Conservation (phyloP, 2,797 vertebrate genomes). For the Bradypodion ventrale region DNA sequence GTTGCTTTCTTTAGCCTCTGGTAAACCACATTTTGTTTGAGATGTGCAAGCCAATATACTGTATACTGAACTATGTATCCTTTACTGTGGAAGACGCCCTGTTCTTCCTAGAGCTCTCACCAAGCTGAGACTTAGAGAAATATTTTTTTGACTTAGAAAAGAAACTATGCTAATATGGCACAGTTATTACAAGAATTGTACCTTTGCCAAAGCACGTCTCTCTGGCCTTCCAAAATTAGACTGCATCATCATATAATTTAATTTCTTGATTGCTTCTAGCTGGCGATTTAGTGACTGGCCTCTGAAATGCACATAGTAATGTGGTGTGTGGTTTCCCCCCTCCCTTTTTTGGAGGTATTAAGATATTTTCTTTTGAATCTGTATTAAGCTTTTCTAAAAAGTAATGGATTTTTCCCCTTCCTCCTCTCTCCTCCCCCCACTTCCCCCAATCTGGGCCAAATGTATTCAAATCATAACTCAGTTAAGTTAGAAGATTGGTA, state of each 20-base stretch:
- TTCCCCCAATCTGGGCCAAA: conserved; percentile 76
- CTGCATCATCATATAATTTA: conserved; percentile 55
- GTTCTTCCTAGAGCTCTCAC: not conserved
- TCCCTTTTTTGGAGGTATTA: conserved; percentile 61
- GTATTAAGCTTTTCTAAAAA: conserved; percentile 76
- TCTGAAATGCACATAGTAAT: conserved; percentile 60
- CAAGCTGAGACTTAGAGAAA: not conserved
- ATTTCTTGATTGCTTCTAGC: conserved; percentile 68
- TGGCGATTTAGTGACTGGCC: conserved; percentile 50
- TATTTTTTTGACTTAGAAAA: not conserved
- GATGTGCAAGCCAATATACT: not conserved
- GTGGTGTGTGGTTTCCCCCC: conserved; percentile 21
- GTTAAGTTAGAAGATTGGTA: conserved; percentile 80
- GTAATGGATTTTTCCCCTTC: conserved; percentile 76
- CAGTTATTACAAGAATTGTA: conserved; percentile 23
- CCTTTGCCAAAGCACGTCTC: conserved; percentile 31
- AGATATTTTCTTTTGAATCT: conserved; percentile 81
- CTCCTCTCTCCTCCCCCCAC: not conserved
- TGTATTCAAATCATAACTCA: conserved; percentile 80
- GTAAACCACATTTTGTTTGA: not conserved
- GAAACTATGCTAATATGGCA: not conserved
- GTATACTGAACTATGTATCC: not conserved
- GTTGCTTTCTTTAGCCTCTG: not conserved
- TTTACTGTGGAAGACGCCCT: accelerated
- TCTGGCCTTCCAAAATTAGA: conserved; percentile 40